Evolutionary conservation across 2,113 vertebrate species (phyloP), one percentile per base, ranked within the genome.

Genomic region (Rostratula benghalensis): DNA sequence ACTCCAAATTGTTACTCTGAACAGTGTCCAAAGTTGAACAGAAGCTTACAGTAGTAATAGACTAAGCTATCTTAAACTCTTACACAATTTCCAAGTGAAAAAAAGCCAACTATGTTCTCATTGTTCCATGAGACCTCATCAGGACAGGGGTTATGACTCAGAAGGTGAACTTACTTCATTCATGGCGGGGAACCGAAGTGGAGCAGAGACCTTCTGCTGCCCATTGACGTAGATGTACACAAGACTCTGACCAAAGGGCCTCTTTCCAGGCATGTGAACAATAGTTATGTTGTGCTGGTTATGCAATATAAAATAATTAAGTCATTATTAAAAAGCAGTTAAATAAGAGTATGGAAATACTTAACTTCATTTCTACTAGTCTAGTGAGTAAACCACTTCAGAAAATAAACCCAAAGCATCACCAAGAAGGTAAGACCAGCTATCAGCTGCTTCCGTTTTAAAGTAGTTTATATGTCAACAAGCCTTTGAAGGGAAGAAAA

Each of bases 211-310:
- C 79, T 99, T 99, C 96, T 99, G 99, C 83, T 99, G 99, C 70
- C 99, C 99, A 54, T 99, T 99, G 78, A 99, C 98, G 9, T 99
- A 99, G 95, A 99, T 99, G 96, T 98, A 99, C 37, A 99, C 98
- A 19, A 99, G 96, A 90, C 99, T 99, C 97, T 99, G 99, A 75
- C 99, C 99, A 96, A 99, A 99, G 1, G 99, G 99, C 88, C 99
- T 99, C 97, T 99, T 99, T 57, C 99, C 99, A 60, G 99, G 99
- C 54, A 99, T 95, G 4, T 99, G 99, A 91, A 99, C 99, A 92
- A 99, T 98, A 35, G 98, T 98, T 83, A 99, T 95, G 93, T 99
- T 99, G 97, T 99, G 99, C 99, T 99, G 97, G 71, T 92, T 35
- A 97, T 86, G 35, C 54, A 97, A 96, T 9, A 79, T 17, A 84